Evolutionary conservation across 1,140 invertebrate genomes (phyloP), one percentile per base, ranked within the genome.

Genomic region (Copidosoma floridanum): DNA sequence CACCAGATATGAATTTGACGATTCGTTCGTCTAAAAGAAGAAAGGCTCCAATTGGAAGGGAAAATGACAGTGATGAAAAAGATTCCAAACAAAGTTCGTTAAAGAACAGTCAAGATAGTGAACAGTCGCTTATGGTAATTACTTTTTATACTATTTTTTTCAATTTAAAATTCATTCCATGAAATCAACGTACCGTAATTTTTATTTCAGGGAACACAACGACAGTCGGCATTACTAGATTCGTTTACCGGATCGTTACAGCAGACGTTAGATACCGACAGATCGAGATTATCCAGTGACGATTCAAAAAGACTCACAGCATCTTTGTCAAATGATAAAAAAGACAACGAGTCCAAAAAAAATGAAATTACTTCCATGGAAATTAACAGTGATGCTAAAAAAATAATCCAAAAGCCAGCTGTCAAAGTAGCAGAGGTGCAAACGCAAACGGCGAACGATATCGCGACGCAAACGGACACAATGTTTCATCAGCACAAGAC

Each of bases 391-490:
- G 63, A 65, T 10, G 54, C n/a, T 43, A 35, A 32, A 47, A 47
- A 57, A 37, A 72, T 68, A 48, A 54, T 58, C 10, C 58, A 46
- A 29, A 72, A 66, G 51, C 53, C 59, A 3, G 8, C 23, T 16
- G 65, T 73, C 3, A 75, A 75, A 68, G 72, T 77, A 6, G 74
- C 67, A 1, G 76, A 78, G 58, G 77, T 79, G n/a, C 78, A 80
- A 60, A 80, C 79, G 11, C 77, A 81, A 66, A 80, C 79, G 1
- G 77, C 73, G 1, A 79, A 81, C 41, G 79, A 81, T 53, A 81
- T 80, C 57, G 79, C 75, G 2, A 81, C 78, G 0, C 79, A 81
- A 65, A 81, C 79, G 1, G 75, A 80, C 16, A 56, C 68, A 20
- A 65, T 57, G 21, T 57, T 66, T 20, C 63, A 59, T 57, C 66